phyloP scores from a whole-genome alignment of 2,888 invertebrate genomes.

The Xanthorhoe spadicearia region DNA sequence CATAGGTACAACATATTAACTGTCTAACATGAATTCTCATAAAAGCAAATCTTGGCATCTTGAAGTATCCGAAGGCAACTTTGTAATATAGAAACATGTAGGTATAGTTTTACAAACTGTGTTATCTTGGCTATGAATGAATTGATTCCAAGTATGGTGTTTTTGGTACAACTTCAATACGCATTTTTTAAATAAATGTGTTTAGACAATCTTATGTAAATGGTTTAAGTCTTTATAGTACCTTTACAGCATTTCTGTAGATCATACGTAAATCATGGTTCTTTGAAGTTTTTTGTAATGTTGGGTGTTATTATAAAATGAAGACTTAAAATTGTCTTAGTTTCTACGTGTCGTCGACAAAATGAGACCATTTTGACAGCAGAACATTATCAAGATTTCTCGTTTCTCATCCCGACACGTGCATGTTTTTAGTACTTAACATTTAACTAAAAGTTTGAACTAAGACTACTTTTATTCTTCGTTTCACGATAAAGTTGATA shows the following conservation, averaged over 20 bases:
- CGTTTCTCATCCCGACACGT: too few relatives aligned
- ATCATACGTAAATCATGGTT: slow-evolving; percentile 18
- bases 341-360: too few relatives aligned
- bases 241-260: slow-evolving; percentile 27
- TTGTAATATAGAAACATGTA: slow-evolving; percentile 6
- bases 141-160: slow-evolving; percentile 20
- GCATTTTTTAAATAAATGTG: slow-evolving; percentile 24
- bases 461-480: too few relatives aligned
- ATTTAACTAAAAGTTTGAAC: too few relatives aligned
- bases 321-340: too few relatives aligned
- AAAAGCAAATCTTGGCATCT: neutral
- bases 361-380: too few relatives aligned
- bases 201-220: slow-evolving; percentile 9
- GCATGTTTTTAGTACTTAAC: too few relatives aligned
- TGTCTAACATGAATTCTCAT: neutral
- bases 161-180: slow-evolving; percentile 20
- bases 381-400: too few relatives aligned
- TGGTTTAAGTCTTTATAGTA: slow-evolving; percentile 9
- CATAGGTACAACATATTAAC: neutral
- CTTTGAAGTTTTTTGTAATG: slow-evolving; percentile 1
- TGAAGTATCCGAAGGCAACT: slow-evolving; percentile 1
- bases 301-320: neutral
- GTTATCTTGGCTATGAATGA: slow-evolving; percentile 28
- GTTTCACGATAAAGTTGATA: slow-evolving; percentile 4
- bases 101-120: slow-evolving; percentile 3